A percentile compares a stretch with the other conserved stretches of the same genome.
These are phyloP conservation scores for Leontocebus nigricollis DNA, from an alignment of 2,797 vertebrate species.

Conservation along the genomic window DNA sequence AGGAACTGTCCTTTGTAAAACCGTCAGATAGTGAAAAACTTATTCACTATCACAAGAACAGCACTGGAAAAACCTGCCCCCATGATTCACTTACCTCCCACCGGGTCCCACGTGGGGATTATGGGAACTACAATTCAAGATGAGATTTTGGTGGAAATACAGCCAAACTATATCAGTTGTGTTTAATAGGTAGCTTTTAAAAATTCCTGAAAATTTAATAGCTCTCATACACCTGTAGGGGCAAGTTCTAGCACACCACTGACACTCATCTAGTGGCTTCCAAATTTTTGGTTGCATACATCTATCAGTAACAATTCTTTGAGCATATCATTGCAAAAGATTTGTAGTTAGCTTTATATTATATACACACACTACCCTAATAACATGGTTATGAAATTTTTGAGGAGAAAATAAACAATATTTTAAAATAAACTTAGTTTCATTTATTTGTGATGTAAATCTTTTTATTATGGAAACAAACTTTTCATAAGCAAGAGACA, in stretches of 20 bases:
- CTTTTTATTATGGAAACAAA: not conserved
- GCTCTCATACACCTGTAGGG: not conserved
- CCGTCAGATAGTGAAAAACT: not conserved
- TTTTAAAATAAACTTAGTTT: not conserved
- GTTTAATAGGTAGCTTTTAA: not conserved
- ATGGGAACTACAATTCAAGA: not conserved
- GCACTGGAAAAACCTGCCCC: not conserved
- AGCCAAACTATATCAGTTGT: not conserved
- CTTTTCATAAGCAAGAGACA: not conserved
- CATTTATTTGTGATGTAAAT: not conserved
- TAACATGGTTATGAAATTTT: not conserved
- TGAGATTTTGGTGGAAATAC: not conserved
- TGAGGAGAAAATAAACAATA: not conserved
- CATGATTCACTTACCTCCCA: not conserved
- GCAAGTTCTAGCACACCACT: not conserved
- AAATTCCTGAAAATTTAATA: not conserved
- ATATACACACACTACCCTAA: not conserved
- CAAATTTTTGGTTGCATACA: not conserved
- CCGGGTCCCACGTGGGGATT: not conserved
- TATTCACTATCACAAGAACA: not conserved
- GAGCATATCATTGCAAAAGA: slow-evolving; percentile 19
- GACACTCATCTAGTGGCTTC: not conserved
- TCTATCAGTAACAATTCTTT: not conserved
- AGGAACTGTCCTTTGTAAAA: not conserved
- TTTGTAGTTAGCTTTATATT: not conserved